Base-by-base conservation (phyloP, 2,888 invertebrate genomes). In the Dimorphilus gyrociliatus region DNA sequence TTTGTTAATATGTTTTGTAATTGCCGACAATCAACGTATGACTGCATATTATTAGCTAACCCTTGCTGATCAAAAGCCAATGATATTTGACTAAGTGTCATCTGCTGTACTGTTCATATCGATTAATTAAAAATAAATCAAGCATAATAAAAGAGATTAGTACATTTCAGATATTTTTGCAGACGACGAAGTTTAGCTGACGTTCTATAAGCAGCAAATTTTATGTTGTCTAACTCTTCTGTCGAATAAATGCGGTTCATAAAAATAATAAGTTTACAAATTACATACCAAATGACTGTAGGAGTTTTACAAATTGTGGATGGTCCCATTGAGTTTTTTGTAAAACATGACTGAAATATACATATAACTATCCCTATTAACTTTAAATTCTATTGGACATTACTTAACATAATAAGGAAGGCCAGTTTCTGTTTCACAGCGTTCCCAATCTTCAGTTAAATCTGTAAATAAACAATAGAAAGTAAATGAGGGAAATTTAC, bases 151-250 rank as follows among this genome's bases (percentile, higher is more conserved):
- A n/a, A n/a, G n/a, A n/a, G n/a, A n/a, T n/a, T n/a, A n/a, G 64
- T 63, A 80, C 80, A 73, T 55, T 69, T 69, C 19, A 80, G 65
- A 42, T 71, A 63, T 41, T 67, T 69, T 51, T 75, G 75, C 27
- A 76, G 52, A 32, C 70, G 65, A 39, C 71, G 61, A 40, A 75
- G 66, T 63, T 81, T 81, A 38, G 75, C 70, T 12, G 80, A 79
- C 36, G 78, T 72, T 41, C 79, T 69, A 51, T 81, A 81, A 2
- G 74, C 73, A 38, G 74, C 72, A 61, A 78, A 80, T 51, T 75
- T 75, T 36, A 81, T 74, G 12, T 33, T 40, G 32, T 47, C 40
- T 29, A 48, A 43, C 18, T 46, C 47, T 30, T 34, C 51, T 53
- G 40, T 16, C 45, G 45, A 36, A 33, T 30, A 30, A 23, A 27